Base-by-base conservation (phyloP, 30 jellyfish, hydroid and myxozoan species). In the Rhopilema esculentum region DNA sequence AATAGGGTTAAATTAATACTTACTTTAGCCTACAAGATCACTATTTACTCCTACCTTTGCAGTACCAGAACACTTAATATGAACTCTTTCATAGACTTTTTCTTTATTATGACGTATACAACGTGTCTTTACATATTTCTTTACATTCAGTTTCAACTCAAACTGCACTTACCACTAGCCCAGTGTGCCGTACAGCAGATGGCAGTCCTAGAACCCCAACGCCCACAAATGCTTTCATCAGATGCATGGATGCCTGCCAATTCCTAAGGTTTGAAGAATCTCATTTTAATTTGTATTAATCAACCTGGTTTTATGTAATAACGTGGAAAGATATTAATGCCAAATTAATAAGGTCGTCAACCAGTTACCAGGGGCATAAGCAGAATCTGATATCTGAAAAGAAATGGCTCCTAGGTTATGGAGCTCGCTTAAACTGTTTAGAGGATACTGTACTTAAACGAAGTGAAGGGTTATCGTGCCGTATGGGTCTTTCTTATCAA, bases 141-240 rank as follows among this genome's bases (percentile, higher is more conserved):
- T n/a, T n/a, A n/a, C n/a, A n/a, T n/a, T n/a, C n/a, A n/a, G n/a
- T n/a, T n/a, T n/a, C n/a, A 72, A 72, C 12, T 25, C 20, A 0
- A 78, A 50, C 27, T 18, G 31, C 33, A 69, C 80, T 32, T 61
- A 83, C 85, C 80, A 69, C 80, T 19, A 95, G 75, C 9, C 99
- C 99, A 23, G 97, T 96, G 74, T 95, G 99, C 93, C 80, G 73
- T 27, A 95, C 90, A 8, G 96, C 99, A 22, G 98, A 90, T 31
- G 99, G 99, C 25, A 90, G 62, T 8, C 99, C 99, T 24, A 95
- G 90, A 15, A 95, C 66, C 6, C 99, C 99, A 40, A 97, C 92
- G 0, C 99, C 99, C 57, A 86, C 96, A 31, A 95, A 95, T 0
- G 93, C 97, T 70, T 91, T 90, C 33, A 95, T 85, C 50, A 95